These are phyloP conservation scores for Sparidentex hasta DNA, from an alignment of 2,797 vertebrate species.

Conservation along the genomic window DNA sequence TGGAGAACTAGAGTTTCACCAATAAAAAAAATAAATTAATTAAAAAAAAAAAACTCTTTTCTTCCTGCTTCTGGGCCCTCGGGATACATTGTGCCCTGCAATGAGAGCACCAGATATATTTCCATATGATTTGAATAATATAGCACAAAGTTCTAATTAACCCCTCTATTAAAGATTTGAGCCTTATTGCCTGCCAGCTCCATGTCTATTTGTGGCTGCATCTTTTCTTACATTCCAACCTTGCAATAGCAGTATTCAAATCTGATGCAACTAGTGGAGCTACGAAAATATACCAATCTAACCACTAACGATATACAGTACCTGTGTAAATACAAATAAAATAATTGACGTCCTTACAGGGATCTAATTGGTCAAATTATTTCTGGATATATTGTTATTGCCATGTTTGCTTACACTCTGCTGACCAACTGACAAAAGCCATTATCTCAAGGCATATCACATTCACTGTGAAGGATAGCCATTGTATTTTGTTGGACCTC, in stretches of 20 bases:
- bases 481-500: slow-evolving; percentile 36
- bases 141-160: neutral
- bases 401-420: neutral
- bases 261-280: neutral
- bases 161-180: neutral
- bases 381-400: neutral
- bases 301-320: neutral
- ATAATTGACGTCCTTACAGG: neutral
- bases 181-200: neutral
- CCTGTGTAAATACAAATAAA: neutral
- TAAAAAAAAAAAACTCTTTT: neutral
- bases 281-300: neutral
- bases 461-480: slow-evolving; percentile 34
- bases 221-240: neutral
- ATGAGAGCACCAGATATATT: neutral
- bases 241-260: neutral
- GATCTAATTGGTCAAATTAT: neutral
- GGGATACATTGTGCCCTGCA: neutral
- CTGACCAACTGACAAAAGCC: slow-evolving; percentile 9
- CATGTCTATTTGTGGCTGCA: neutral
- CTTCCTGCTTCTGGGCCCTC: neutral
- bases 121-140: slow-evolving; percentile 1
- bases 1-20: neutral
- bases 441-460: slow-evolving; percentile 14
- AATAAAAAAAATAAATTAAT: no score